A percentile compares a stretch with the other conserved stretches of the same genome.
Evolutionary conservation across 1,140 invertebrate genomes (phyloP).

Genomic region (Coenobita brevimanus): DNA sequence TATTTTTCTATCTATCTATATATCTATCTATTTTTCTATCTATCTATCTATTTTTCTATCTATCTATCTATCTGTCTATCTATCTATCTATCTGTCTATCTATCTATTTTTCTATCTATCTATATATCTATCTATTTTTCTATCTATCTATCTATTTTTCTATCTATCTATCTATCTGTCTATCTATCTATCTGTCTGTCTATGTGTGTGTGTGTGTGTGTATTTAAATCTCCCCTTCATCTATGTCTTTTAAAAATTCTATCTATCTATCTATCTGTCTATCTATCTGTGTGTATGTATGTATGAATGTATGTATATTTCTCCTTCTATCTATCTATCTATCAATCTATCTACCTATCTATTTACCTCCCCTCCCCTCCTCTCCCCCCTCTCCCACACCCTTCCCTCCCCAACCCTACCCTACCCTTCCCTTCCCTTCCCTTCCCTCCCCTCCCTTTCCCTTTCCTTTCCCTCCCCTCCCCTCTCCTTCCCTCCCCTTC

Average conservation of each 20-base stretch:
- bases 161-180: not conserved
- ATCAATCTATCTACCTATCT: not conserved
- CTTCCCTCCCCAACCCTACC: conserved; percentile 49
- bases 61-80: too few relatives aligned
- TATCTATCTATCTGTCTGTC: not conserved
- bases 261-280: not conserved
- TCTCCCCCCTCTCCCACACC: not conserved
- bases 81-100: too few relatives aligned
- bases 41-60: too few relatives aligned
- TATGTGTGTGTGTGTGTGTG: conserved; percentile 4
- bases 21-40: too few relatives aligned
- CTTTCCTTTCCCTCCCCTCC: too few relatives aligned
- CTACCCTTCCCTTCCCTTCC: conserved; percentile 76
- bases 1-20: too few relatives aligned
- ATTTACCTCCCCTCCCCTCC: not conserved
- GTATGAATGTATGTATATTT: not conserved
- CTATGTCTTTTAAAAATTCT: not conserved
- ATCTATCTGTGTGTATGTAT: not conserved
- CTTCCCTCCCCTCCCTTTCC: conserved; percentile 78
- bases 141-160: not conserved
- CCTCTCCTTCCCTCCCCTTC: too few relatives aligned
- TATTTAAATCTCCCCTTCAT: not conserved
- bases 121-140: not conserved
- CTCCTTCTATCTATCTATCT: not conserved
- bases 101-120: not conserved